Evolutionary conservation across 2,113 vertebrate species (phyloP), one percentile per base, ranked within the genome.

Genomic region (Geococcyx californianus): DNA sequence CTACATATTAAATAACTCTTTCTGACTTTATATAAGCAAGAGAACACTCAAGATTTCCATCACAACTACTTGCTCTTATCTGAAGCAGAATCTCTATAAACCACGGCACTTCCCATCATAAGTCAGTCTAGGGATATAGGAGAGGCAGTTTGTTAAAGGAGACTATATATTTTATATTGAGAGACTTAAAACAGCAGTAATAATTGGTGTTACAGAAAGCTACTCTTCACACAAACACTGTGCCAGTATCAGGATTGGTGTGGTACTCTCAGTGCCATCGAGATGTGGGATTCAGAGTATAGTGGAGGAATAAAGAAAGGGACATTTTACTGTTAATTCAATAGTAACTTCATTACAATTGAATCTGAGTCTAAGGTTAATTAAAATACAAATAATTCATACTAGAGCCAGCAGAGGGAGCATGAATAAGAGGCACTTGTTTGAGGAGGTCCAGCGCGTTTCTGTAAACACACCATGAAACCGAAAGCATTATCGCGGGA

Each of bases 321-420:
- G 34, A 60, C 31, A 59, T 88, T 75, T 66, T 76, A 19, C 58
- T 42, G 7, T 58, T 62, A 51, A 52, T 28, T 12, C 40, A n/a
- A n/a, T 18, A 3, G 5, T 70, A 12, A 76, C 89, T 80, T 44
- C 47, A 29, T 20, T 5, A 11, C 77, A 31, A 17, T 16, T 2
- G 1, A 18, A 16, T 49, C 91, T 55, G 24, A 44, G 31, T 15
- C 29, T 7, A 55, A 55, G 24, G 20, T 10, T 11, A 17, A 40
- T 58, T 31, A 15, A 21, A 54, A 70, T 6, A 6, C 34, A 19
- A n/a, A 25, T 58, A 19, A 56, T 64, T 64, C 64, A 21, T 36
- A 10, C 38, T 26, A 4, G 1, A 36, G 60, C 95, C 98, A 97
- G 93, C 90, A 98, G 98, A 97, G 97, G 98, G 97, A 93, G 63